Evolutionary conservation across 2,888 invertebrate genomes (phyloP), one percentile per base, ranked within the genome.

Genomic region (Tryphoninae sp.): DNA sequence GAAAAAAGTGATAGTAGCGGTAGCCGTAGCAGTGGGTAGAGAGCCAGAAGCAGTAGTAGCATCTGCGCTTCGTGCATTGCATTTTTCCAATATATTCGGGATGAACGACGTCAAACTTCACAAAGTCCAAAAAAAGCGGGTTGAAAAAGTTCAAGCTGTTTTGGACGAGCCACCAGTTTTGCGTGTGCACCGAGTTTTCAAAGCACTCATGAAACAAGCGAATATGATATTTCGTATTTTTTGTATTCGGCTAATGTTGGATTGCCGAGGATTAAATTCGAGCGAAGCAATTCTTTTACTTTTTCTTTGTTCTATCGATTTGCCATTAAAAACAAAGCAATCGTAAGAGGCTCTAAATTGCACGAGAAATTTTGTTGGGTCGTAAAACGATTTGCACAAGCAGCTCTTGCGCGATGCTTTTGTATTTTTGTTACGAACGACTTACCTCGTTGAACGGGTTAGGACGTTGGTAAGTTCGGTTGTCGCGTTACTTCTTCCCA

Each of bases 401-500:
- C 78, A 45, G 59, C 58, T 58, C 19, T 51, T 42, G 64, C 53
- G 73, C 59, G 49, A 49, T 26, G 51, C n/a, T 33, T 33, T 19
- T 61, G 26, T 23, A 2, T 23, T 22, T 65, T 61, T 62, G 59
- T 71, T 42, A 62, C 53, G 76, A 58, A 71, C 77, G 72, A 85
- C 85, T 85, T 82, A 85, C 85, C 85, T 85, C 74, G 81, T 84
- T 45, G 83, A 79, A 69, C 51, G 73, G 69, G 69, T 72, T 45
- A 51, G 62, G 64, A 73, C 73, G 73, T 72, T 61, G 23, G 72
- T 33, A 26, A 69, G 62, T 65, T 75, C 76, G 67, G 68, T 73
- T 13, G 62, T 72, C 49, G 72, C 78, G 72, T 71, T 74, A 64
- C 72, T 64, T 79, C 79, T 59, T 64, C 59, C 73, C 61, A 49